Evolutionary conservation across 2,113 vertebrate species (phyloP).

Genomic region (Polyodon spathula): DNA sequence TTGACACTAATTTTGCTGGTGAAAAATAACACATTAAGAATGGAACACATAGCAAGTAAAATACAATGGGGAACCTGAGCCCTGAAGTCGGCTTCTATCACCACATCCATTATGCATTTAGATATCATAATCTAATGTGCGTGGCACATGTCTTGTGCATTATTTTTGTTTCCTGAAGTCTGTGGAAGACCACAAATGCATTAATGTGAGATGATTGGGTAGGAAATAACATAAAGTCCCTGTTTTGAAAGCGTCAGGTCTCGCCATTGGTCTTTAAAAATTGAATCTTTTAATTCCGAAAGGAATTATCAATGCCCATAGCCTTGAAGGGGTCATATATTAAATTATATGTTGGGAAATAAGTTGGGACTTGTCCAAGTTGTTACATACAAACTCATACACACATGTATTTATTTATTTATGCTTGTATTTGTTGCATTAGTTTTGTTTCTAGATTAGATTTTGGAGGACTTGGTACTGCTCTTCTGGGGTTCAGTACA

Average conservation of each 20-base stretch:
- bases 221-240: constrained; percentile 30
- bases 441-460: too few species aligned
- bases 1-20: background rate
- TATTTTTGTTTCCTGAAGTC: constrained; percentile 15
- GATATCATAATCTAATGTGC: constrained; percentile 7
- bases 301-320: constrained; percentile 16
- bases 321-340: constrained; percentile 17
- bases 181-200: constrained; percentile 50
- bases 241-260: constrained; percentile 20
- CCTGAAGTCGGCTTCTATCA: background rate
- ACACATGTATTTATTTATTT: too few species aligned
- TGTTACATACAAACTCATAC: too few species aligned
- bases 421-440: too few species aligned
- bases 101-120: constrained; percentile 15
- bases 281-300: constrained; percentile 29
- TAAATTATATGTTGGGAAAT: too few species aligned
- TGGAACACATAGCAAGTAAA: background rate
- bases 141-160: constrained; percentile 13
- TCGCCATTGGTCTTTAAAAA: constrained; percentile 20
- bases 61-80: constrained; percentile 2
- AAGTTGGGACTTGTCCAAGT: too few species aligned
- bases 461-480: too few species aligned
- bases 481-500: too few species aligned
- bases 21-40: constrained; percentile 4
- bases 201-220: constrained; percentile 48